Base-by-base conservation (phyloP, 2,888 invertebrate species). In the Meiosimyza platycephala region DNA sequence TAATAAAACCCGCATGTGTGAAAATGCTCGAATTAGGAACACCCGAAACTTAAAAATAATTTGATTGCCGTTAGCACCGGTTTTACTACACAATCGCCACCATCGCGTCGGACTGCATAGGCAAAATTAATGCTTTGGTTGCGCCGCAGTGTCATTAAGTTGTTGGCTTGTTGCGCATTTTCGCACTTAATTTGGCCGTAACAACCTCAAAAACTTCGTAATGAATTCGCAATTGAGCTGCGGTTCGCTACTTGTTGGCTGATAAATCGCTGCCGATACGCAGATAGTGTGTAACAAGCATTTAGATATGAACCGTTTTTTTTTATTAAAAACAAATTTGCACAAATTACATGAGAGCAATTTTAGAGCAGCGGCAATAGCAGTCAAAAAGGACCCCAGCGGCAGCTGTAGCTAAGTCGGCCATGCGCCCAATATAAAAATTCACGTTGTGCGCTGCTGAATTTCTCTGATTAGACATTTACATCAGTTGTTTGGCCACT, bases 271-370 rank as follows among this genome's bases (percentile, higher is more conserved):
- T 18, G 54, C 15, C 54, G 65, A 48, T 18, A 47, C 16, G 15
- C 48, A 47, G 63, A 63, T 40, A 63, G 4, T 28, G 65, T 54
- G 66, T 48, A 48, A 57, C 67, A 55, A 57, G 57, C 55, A 22
- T 67, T 67, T 67, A 67, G 22, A 55, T 57, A 47, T 40, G 59
- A 48, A n/a, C n/a, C n/a, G 3, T 40, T 9, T 69, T 60, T 69
- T 62, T 52, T 62, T 62, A 69, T 69, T 69, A 60, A 62, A 60
- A 69, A 69, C 69, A 60, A 69, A 69, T 69, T 69, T 69, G 69
- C 69, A 60, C 69, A 60, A 69, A 69, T 69, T 69, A 69, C 60
- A 28, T 33, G 60, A 48, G 67, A 52, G 69, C 69, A 69, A 60
- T 69, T 69, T 69, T 40, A 63, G 60, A 57, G 60, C 60, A 16